phyloP scores from a whole-genome alignment of 1,140 invertebrate species.

The Stenopsyche tienmushanensis region DNA sequence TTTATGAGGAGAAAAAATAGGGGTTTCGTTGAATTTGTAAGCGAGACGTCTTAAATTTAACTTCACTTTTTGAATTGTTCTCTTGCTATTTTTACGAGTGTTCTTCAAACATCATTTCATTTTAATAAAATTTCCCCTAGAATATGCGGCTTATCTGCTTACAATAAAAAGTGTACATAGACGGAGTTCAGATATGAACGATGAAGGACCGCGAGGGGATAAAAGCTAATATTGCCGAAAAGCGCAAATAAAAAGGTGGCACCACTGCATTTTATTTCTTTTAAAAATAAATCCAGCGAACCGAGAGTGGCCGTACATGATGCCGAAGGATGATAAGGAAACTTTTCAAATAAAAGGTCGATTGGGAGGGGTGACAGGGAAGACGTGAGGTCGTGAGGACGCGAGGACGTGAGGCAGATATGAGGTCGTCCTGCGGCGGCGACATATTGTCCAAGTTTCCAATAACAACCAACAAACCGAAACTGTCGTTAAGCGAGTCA shows the following conservation, averaged over 20 bases:
- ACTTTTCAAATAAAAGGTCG: constrained; percentile 31
- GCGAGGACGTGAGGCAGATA: constrained; percentile 18
- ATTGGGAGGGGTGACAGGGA: constrained; percentile 9
- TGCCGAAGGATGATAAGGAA: constrained; percentile 24
- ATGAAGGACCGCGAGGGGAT: neutral
- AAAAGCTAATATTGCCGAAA: constrained; percentile 12
- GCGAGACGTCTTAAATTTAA: too few relatives aligned
- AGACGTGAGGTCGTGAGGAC: constrained; percentile 9
- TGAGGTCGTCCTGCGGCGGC: constrained; percentile 16
- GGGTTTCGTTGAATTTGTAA: too few relatives aligned
- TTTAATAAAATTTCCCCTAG: too few relatives aligned
- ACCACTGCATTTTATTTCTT: constrained; percentile 21
- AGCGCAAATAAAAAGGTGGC: constrained; percentile 6
- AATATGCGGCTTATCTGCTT: too few relatives aligned
- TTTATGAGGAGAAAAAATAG: too few relatives aligned
- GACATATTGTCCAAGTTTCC: constrained; percentile 32
- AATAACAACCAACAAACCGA: constrained; percentile 28
- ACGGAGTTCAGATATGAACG: too few relatives aligned
- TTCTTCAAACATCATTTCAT: too few relatives aligned
- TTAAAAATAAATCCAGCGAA: constrained; percentile 15
- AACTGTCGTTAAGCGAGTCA: constrained; percentile 26
- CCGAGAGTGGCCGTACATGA: neutral
- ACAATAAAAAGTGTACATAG: too few relatives aligned
- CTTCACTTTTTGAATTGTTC: too few relatives aligned
- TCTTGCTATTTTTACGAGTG: too few relatives aligned